Evolutionary conservation across 2,113 vertebrate species (phyloP).

Genomic region (Phycodurus eques): DNA sequence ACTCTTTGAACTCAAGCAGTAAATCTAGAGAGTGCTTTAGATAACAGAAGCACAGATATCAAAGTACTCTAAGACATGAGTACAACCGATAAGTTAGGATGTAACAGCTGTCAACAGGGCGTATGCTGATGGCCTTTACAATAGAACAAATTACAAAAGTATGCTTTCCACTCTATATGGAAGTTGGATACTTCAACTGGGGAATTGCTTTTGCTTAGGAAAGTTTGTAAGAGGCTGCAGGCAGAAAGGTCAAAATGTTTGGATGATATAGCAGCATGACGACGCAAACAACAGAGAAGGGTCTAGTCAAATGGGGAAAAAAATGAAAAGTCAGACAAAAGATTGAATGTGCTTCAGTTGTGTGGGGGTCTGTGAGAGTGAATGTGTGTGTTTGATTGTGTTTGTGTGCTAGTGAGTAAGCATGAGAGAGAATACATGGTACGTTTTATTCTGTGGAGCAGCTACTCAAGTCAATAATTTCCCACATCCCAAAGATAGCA

Average conservation of each 20-base stretch:
- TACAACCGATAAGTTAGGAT: conserved; percentile 20
- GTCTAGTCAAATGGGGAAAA: conserved; percentile 1
- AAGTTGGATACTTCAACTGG: neutral
- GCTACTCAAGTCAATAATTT: conserved; percentile 28
- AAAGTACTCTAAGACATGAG: conserved; percentile 9
- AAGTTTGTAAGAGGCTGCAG: neutral
- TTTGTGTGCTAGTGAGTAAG: neutral
- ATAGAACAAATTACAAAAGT: neutral
- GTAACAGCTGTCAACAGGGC: conserved; percentile 6
- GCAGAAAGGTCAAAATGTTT: neutral
- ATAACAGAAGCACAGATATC: conserved; percentile 25
- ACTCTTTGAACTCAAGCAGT: conserved; percentile 9
- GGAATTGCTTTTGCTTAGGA: neutral
- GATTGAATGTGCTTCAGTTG: neutral
- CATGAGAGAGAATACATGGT: neutral
- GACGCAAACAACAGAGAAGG: neutral
- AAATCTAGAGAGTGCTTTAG: conserved; percentile 2
- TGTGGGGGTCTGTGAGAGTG: neutral
- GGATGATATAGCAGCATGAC: neutral
- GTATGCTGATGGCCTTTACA: conserved; percentile 15
- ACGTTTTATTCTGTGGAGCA: conserved; percentile 10
- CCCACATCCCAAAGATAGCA: conserved; percentile 46
- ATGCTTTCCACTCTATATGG: neutral
- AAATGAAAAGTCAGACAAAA: neutral
- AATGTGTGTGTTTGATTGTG: neutral